A percentile compares a stretch with the other conserved stretches of the same genome.
These are phyloP conservation scores for Diploscapter pachys DNA, from an alignment of 1,140 invertebrate genomes.

Conservation along the genomic window DNA sequence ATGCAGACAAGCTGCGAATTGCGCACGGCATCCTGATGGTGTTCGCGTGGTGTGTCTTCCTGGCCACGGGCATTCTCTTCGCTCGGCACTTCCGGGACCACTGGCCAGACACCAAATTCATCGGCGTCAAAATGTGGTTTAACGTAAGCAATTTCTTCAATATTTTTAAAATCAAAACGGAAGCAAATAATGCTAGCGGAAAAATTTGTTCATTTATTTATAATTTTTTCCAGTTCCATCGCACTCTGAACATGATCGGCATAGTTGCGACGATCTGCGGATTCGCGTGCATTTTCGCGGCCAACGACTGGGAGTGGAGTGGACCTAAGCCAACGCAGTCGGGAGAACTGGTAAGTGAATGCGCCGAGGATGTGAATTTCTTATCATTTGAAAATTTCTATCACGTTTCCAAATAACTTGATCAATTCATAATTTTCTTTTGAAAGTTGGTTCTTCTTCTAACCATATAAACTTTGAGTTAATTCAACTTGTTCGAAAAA, in stretches of 20 bases:
- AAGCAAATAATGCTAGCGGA: not conserved
- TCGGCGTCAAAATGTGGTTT: slow-evolving; percentile 40
- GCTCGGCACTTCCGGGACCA: slow-evolving; percentile 36
- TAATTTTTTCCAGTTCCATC: slow-evolving; percentile 30
- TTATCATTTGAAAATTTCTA: no score
- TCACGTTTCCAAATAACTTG: no score
- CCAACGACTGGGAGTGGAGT: slow-evolving; percentile 32
- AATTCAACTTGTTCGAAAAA: no score
- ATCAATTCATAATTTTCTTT: no score
- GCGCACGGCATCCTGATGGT: slow-evolving; percentile 33
- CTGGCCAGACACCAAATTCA: slow-evolving; percentile 33
- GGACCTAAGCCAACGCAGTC: slow-evolving; percentile 11
- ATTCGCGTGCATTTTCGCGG: slow-evolving; percentile 43
- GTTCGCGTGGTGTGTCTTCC: slow-evolving; percentile 35
- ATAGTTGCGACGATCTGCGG: slow-evolving; percentile 34
- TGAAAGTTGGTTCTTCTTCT: no score
- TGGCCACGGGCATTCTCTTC: slow-evolving; percentile 39
- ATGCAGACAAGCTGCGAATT: slow-evolving; percentile 11
- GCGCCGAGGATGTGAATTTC: no score
- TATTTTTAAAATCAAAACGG: not conserved
- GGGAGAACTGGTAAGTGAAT: slow-evolving; percentile 5
- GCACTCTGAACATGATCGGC: slow-evolving; percentile 39
- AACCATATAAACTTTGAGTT: no score
- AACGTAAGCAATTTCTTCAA: slow-evolving; percentile 23
- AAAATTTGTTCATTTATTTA: not conserved